Evolutionary conservation across 2,797 vertebrate genomes (phyloP).

Genomic region (Parauchenoglanis ngamensis): DNA sequence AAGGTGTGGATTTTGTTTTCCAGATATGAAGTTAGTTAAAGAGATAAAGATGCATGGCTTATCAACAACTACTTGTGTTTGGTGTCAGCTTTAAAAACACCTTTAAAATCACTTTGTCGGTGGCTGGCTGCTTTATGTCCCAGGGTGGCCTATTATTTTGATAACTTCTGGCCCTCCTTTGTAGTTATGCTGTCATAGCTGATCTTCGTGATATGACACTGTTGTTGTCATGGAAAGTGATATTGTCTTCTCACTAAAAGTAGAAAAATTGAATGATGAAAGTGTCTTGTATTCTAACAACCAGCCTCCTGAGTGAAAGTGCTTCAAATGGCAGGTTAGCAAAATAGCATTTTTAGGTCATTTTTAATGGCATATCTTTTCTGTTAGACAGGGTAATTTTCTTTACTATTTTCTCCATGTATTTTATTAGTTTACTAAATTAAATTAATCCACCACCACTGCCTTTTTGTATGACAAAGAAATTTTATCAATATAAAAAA

Average conservation of each 20-base stretch:
- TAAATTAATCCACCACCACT: neutral
- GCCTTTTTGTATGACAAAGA: neutral
- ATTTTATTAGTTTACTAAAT: neutral
- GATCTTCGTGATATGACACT: constrained; percentile 83
- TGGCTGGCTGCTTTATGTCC: too few relatives aligned
- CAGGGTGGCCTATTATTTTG: too few relatives aligned
- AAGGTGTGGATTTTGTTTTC: too few relatives aligned
- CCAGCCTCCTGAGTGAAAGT: neutral
- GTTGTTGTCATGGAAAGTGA: constrained; percentile 91
- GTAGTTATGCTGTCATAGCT: constrained; percentile 44
- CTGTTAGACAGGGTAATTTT: neutral
- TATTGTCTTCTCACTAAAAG: constrained; percentile 83
- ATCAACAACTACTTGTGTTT: too few relatives aligned
- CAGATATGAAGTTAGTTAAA: too few relatives aligned
- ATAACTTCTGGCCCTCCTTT: too few relatives aligned
- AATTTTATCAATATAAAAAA: neutral
- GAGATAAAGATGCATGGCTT: too few relatives aligned
- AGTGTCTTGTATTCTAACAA: neutral
- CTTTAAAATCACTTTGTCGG: too few relatives aligned
- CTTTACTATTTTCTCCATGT: neutral
- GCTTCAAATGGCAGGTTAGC: constrained; percentile 1
- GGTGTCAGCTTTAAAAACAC: too few relatives aligned
- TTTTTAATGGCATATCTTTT: neutral
- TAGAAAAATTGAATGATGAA: neutral
- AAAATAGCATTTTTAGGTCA: neutral